Evolutionary conservation across 1,140 invertebrate species (phyloP).

Genomic region (Gonatopus flavifemur): DNA sequence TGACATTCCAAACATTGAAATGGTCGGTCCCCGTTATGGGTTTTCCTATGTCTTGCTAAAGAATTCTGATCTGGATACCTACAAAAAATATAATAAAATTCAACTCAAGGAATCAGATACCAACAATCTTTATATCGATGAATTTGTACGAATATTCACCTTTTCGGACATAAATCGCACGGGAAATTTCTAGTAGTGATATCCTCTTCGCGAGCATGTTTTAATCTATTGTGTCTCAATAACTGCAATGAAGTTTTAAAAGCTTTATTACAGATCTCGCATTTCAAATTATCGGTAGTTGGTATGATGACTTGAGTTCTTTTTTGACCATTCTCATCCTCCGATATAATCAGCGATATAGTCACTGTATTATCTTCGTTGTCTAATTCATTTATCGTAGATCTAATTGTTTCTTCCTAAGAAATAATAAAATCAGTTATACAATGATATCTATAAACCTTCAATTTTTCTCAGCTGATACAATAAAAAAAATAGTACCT

Average conservation of each 20-base stretch:
- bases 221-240: constrained; percentile 52
- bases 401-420: constrained; percentile 4
- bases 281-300: constrained; percentile 51
- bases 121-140: constrained; percentile 1
- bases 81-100: constrained; percentile 5
- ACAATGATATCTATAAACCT: neutral
- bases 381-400: constrained; percentile 35
- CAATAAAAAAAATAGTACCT: constrained; percentile 26
- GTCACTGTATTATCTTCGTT: constrained; percentile 55
- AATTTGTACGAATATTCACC: constrained; percentile 28
- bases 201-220: constrained; percentile 55
- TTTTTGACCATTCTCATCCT: constrained; percentile 55
- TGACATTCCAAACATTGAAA: constrained; percentile 56
- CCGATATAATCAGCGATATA: constrained; percentile 55
- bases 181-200: constrained; percentile 56
- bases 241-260: constrained; percentile 55
- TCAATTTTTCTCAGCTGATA: neutral
- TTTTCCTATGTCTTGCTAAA: constrained; percentile 50
- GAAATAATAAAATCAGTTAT: constrained; percentile 2
- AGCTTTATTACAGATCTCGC: constrained; percentile 51
- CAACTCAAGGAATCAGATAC: constrained; percentile 3
- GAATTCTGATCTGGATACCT: constrained; percentile 56
- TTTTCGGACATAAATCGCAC: constrained; percentile 56
- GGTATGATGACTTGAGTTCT: constrained; percentile 57
- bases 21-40: constrained; percentile 48